These are phyloP conservation scores for Calephelis nemesis DNA, from an alignment of 1,140 invertebrate species.

Conservation along the genomic window DNA sequence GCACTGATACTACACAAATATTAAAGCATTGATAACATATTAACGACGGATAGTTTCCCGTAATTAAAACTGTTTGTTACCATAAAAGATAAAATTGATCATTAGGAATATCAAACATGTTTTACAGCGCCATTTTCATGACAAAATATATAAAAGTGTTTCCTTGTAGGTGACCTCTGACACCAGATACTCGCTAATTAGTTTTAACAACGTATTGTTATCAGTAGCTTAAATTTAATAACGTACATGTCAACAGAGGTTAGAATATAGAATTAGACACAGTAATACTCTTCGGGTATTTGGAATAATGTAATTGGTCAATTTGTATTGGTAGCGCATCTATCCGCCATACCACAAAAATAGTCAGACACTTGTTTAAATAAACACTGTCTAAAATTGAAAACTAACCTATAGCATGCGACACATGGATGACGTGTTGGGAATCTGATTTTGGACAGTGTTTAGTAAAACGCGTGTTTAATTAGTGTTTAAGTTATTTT, in stretches of 20 bases:
- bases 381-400: no score
- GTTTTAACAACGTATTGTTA: constrained; percentile 45
- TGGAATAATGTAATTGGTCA: no score
- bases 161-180: constrained; percentile 66
- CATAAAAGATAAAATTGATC: constrained; percentile 63
- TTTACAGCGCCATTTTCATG: constrained; percentile 41
- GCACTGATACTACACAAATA: background rate
- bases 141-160: constrained; percentile 43
- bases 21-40: constrained; percentile 43
- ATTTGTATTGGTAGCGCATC: no score
- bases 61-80: constrained; percentile 66
- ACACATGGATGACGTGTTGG: no score
- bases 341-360: no score
- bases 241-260: constrained; percentile 8
- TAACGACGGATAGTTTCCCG: constrained; percentile 60
- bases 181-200: constrained; percentile 60
- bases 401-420: no score
- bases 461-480: no score
- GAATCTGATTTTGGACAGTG: no score
- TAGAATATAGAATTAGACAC: constrained; percentile 1
- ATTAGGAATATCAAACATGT: constrained; percentile 56
- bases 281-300: background rate
- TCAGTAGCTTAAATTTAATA: constrained; percentile 25
- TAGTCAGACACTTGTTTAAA: no score
- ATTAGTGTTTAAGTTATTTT: no score